A percentile compares a stretch with the other conserved stretches of the same genome.
Evolutionary conservation across 2,888 invertebrate genomes (phyloP).

Genomic region (Caenorhabditis sp.): DNA sequence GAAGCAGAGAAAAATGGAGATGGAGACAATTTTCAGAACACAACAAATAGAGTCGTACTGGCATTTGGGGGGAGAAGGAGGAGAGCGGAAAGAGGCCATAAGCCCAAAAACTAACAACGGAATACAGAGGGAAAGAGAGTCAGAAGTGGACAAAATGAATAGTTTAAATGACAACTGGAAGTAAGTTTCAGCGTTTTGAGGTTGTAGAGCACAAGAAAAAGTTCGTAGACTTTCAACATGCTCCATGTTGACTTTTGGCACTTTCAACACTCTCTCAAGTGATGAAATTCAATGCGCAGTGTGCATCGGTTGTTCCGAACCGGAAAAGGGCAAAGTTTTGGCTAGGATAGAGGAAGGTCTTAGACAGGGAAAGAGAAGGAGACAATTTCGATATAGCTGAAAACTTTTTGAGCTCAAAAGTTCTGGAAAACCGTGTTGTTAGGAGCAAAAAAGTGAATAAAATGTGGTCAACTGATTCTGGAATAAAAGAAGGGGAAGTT

Average conservation of each 20-base stretch:
- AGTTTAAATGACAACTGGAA: not conserved
- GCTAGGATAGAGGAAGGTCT: not conserved
- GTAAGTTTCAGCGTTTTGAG: not conserved
- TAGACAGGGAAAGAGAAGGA: not conserved
- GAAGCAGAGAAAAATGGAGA: not conserved
- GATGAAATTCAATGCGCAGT: not conserved
- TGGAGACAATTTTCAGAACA: constrained; percentile 53
- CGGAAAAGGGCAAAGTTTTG: not conserved
- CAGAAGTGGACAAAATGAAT: not conserved
- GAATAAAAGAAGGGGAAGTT: too few species aligned
- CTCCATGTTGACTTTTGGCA: not conserved
- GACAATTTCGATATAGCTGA: too few species aligned
- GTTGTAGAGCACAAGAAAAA: too few species aligned
- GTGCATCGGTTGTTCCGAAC: not conserved
- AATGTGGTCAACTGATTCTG: too few species aligned
- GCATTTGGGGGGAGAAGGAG: constrained; percentile 9
- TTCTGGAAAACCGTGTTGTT: too few species aligned
- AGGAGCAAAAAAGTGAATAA: too few species aligned
- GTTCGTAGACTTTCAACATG: too few species aligned
- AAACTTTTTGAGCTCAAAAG: too few species aligned
- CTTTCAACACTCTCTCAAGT: not conserved
- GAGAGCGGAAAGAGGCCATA: constrained; percentile 49
- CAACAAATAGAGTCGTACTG: constrained; percentile 57
- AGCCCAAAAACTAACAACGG: constrained; percentile 58
- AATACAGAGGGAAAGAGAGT: not conserved